Percentiles rank a stretch among this genome's conserved stretches.
Evolutionary conservation across 2,888 invertebrate genomes (phyloP).

Genomic region (Galerucella calmariensis): DNA sequence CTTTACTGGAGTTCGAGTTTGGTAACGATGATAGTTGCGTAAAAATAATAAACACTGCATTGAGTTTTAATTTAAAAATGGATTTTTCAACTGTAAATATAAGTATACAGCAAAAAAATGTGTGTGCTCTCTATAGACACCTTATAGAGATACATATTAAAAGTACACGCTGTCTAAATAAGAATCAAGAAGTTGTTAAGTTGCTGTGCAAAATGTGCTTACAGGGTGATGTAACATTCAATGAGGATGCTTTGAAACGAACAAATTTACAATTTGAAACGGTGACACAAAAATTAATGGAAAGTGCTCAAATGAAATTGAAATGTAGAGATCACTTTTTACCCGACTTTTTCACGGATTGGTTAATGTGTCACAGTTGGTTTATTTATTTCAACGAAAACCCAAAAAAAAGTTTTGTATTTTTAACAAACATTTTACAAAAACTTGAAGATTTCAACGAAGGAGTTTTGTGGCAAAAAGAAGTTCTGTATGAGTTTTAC

Average conservation of each 20-base stretch:
- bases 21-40: constrained; percentile 65
- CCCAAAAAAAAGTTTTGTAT: constrained; percentile 58
- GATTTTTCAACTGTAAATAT: constrained; percentile 54
- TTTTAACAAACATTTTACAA: constrained; percentile 59
- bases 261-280: constrained; percentile 59
- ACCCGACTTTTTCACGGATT: constrained; percentile 67
- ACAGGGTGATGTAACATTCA: constrained; percentile 45
- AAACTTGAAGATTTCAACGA: constrained; percentile 50
- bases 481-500: constrained; percentile 65
- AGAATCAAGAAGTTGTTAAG: constrained; percentile 48
- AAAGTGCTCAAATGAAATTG: constrained; percentile 46
- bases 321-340: constrained; percentile 63
- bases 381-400: constrained; percentile 64
- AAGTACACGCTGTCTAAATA: constrained; percentile 37
- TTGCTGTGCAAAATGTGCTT: constrained; percentile 54
- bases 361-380: constrained; percentile 68
- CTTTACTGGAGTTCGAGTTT: constrained; percentile 70
- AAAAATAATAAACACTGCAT: constrained; percentile 68
- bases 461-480: constrained; percentile 57
- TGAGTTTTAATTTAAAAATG: constrained; percentile 57
- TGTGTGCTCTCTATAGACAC: constrained; percentile 64
- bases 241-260: constrained; percentile 53
- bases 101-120: constrained; percentile 52
- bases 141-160: constrained; percentile 49
- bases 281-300: constrained; percentile 55